phyloP scores from a whole-genome alignment of 2,888 invertebrate species.

The Perithous albicinctus region DNA sequence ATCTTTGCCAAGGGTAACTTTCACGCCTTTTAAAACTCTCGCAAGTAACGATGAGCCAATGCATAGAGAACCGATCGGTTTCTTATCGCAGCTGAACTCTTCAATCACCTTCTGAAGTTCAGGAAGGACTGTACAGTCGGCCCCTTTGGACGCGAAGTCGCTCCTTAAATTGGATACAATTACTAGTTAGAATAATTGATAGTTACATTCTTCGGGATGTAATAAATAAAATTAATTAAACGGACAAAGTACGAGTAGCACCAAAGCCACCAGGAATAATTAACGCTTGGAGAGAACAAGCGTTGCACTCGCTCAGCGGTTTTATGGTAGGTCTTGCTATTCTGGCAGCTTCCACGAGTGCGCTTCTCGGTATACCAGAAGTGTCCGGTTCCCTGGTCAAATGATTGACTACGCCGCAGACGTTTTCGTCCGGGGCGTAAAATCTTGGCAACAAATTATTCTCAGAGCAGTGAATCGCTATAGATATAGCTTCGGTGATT shows the following conservation, averaged over 20 bases:
- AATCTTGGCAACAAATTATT: constrained; percentile 73
- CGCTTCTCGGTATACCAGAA: constrained; percentile 81
- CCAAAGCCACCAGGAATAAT: constrained; percentile 88
- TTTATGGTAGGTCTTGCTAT: constrained; percentile 85
- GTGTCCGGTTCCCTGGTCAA: constrained; percentile 71
- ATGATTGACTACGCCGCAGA: constrained; percentile 74
- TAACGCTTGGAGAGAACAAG: constrained; percentile 84
- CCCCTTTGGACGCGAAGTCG: constrained; percentile 85
- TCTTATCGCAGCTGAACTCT: constrained; percentile 85
- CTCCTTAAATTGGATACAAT: constrained; percentile 80
- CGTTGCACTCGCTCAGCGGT: constrained; percentile 83
- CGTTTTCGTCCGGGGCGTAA: constrained; percentile 76
- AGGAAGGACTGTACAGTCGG: constrained; percentile 83
- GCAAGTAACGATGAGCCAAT: constrained; percentile 86
- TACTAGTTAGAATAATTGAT: constrained; percentile 11
- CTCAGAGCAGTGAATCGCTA: constrained; percentile 74
- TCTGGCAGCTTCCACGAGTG: constrained; percentile 86
- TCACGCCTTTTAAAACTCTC: constrained; percentile 82
- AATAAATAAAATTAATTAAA: constrained; percentile 45
- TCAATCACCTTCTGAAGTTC: constrained; percentile 85
- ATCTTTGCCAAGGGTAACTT: constrained; percentile 83
- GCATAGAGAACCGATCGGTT: constrained; percentile 86
- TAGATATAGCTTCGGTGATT: constrained; percentile 86
- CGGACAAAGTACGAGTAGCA: constrained; percentile 86
- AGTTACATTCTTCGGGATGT: not conserved